These are phyloP conservation scores for Aradus depressus DNA, from an alignment of 2,888 invertebrate species.

Conservation along the genomic window DNA sequence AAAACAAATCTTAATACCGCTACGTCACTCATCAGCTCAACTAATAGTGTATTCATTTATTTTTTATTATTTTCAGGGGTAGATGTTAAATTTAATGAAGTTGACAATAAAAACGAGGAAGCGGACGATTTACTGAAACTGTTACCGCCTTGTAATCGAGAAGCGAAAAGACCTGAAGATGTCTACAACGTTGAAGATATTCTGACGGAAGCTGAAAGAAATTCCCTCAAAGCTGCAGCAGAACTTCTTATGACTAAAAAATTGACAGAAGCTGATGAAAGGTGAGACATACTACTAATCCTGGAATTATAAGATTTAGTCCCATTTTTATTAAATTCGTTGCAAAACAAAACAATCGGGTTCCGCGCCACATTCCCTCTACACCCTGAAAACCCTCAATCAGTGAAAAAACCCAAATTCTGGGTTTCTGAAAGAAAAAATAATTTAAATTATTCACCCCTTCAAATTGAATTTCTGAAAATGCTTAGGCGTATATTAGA, in stretches of 20 bases:
- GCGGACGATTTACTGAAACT: constrained; percentile 15
- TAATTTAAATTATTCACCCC: too few relatives aligned
- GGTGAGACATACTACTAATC: constrained; percentile 3
- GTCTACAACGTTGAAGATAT: constrained; percentile 15
- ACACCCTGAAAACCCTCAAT: too few relatives aligned
- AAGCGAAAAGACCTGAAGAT: constrained; percentile 1
- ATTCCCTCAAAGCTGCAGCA: constrained; percentile 13
- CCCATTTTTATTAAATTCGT: too few relatives aligned
- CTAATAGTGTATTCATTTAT: background rate
- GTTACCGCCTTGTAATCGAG: constrained; percentile 20
- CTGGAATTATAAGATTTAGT: background rate
- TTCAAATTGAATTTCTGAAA: too few relatives aligned
- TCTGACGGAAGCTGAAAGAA: constrained; percentile 10
- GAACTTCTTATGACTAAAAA: constrained; percentile 11
- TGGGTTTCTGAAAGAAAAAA: too few relatives aligned
- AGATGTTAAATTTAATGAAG: constrained; percentile 7
- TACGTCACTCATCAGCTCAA: too few relatives aligned
- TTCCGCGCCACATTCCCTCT: too few relatives aligned
- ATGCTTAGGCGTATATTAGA: too few relatives aligned
- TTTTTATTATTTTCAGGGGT: background rate
- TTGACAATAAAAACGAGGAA: background rate
- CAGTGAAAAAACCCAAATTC: too few relatives aligned
- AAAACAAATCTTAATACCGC: too few relatives aligned
- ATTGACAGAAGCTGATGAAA: constrained; percentile 12
- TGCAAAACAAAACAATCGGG: too few relatives aligned